Evolutionary conservation across 2,888 invertebrate species (phyloP), one percentile per base, ranked within the genome.

Genomic region (Germaria angustata): DNA sequence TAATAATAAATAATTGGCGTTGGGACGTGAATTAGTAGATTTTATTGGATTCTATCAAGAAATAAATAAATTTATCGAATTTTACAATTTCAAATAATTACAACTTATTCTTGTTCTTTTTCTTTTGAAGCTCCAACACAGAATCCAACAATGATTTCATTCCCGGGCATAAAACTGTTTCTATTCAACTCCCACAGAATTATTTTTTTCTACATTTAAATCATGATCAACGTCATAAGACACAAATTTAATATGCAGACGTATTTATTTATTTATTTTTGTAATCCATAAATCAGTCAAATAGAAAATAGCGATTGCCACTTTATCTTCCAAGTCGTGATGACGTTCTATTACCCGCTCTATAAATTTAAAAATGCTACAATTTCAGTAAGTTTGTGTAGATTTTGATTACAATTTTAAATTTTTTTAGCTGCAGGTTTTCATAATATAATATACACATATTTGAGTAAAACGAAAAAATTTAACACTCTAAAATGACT

Each of bases 161-260:
- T 61, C 5, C 15, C 44, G 28, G 9, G 15, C 15, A 22, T 8
- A 22, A 44, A 11, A 34, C 13, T 9, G 20, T 9, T 13, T n/a
- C 4, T 4, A 46, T 5, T 41, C 53, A 41, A n/a, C 59, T 61
- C 71, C 71, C 49, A 72, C 71, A 49, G n/a, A n/a, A n/a, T n/a
- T n/a, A n/a, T n/a, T n/a, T n/a, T n/a, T n/a, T n/a, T n/a, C n/a
- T n/a, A n/a, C n/a, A 7, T 28, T 61, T 44, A 34, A 65, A 24
- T 65, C 24, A 44, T 44, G 13, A 46, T 36, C 22, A 24, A 39
- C 49, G 57, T 66, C 66, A 59, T 13, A 39, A n/a, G n/a, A n/a
- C n/a, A n/a, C n/a, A n/a, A n/a, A n/a, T n/a, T n/a, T n/a, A n/a
- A n/a, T n/a, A n/a, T 39, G 8, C 39, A 39, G 9, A 2, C 55